Conservation (phyloP, 2,888 invertebrate species). For the Ischnus inquisitorius region DNA sequence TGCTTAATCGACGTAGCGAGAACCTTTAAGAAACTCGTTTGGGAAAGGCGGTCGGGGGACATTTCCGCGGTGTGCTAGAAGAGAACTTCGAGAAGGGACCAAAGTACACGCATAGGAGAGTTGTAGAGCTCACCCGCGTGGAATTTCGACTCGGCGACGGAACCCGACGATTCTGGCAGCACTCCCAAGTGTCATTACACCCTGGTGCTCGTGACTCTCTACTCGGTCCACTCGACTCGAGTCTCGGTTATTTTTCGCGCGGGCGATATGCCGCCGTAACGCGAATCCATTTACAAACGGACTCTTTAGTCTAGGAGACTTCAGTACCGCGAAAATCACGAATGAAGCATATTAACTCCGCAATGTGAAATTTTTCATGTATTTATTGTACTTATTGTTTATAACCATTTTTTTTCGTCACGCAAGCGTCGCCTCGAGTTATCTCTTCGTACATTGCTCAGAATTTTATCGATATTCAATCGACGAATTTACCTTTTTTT, state of each 20-base stretch:
- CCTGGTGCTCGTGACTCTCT: slow-evolving; percentile 55
- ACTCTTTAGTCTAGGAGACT: not conserved
- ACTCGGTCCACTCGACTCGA: slow-evolving; percentile 20
- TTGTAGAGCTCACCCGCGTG: not conserved
- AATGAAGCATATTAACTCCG: not conserved
- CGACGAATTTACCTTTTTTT: too few relatives aligned
- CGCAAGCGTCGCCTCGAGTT: too few relatives aligned
- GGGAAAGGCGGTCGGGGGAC: slow-evolving; percentile 15
- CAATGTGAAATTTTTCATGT: not conserved
- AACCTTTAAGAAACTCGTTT: not conserved
- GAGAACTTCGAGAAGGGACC: not conserved
- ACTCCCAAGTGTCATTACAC: slow-evolving; percentile 76
- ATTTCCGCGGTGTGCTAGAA: slow-evolving; percentile 28
- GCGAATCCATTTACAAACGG: slow-evolving; percentile 44
- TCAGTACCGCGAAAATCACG: not conserved
- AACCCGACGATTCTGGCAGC: slow-evolving; percentile 69
- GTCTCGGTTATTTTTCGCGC: slow-evolving; percentile 58
- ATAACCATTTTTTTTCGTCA: too few relatives aligned
- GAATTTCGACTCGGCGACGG: slow-evolving; percentile 43
- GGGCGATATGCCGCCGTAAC: slow-evolving; percentile 37
- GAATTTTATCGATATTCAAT: too few relatives aligned
- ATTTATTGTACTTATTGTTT: too few relatives aligned
- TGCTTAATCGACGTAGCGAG: slow-evolving; percentile 13
- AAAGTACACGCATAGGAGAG: not conserved
- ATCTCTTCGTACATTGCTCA: too few relatives aligned